A percentile compares a stretch with the other conserved stretches of the same genome.
These are phyloP conservation scores for Drosophila kurseongensis DNA, from an alignment of 1,140 invertebrate genomes.

Conservation along the genomic window DNA sequence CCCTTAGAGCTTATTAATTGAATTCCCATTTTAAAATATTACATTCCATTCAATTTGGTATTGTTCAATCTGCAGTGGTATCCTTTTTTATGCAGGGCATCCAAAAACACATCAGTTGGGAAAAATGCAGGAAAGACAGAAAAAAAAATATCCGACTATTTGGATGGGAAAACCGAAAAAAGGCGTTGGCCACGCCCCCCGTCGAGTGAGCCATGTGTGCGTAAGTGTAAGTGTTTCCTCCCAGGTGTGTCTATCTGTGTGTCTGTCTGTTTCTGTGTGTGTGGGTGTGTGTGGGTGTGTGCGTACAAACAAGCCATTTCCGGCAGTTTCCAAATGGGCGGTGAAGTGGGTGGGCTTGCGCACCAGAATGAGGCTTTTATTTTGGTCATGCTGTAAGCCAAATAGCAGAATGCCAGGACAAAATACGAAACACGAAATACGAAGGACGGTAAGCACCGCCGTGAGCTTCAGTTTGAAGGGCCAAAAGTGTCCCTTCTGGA, in stretches of 20 bases:
- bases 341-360: not conserved
- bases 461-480: conserved; percentile 4
- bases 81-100: not conserved
- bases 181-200: conserved; percentile 12
- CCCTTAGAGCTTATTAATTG: too few species aligned
- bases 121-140: not conserved
- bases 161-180: conserved; percentile 1
- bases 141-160: conserved; percentile 2
- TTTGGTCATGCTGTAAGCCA: conserved; percentile 19
- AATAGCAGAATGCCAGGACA: conserved; percentile 8
- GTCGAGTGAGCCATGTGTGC: conserved; percentile 5
- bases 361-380: conserved; percentile 1
- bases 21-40: too few species aligned
- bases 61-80: not conserved
- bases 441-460: conserved; percentile 19
- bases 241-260: conserved; percentile 26
- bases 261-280: not conserved
- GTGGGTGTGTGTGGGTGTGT: not conserved
- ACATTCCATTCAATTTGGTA: too few species aligned
- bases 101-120: not conserved
- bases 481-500: conserved; percentile 15
- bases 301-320: conserved; percentile 39
- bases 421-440: conserved; percentile 1
- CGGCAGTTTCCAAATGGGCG: conserved; percentile 15
- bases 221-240: conserved; percentile 17